Evolutionary conservation across 2,888 invertebrate genomes (phyloP).

Genomic region (Orgyia antiqua): DNA sequence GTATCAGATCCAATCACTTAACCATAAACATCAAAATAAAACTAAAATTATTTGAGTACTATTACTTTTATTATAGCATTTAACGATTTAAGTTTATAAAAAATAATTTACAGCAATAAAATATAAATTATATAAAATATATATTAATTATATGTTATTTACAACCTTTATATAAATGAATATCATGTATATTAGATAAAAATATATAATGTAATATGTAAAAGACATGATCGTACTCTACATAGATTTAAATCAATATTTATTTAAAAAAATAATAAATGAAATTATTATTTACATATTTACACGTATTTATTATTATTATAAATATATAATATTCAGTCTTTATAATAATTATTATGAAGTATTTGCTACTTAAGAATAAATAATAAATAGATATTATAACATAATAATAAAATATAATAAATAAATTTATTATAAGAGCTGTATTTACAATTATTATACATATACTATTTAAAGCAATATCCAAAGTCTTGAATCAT

Average conservation of each 20-base stretch:
- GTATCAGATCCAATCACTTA: no score
- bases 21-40: no score
- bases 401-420: slow-evolving; percentile 18
- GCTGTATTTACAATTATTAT: slow-evolving; percentile 22
- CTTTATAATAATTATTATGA: slow-evolving; percentile 17
- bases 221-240: background rate
- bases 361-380: slow-evolving; percentile 1
- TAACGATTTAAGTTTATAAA: no score
- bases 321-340: slow-evolving; percentile 28
- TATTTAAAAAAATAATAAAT: slow-evolving; percentile 48
- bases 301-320: slow-evolving; percentile 32
- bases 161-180: slow-evolving; percentile 35
- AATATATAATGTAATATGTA: no score
- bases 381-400: slow-evolving; percentile 14
- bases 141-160: slow-evolving; percentile 36
- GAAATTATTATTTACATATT: slow-evolving; percentile 51
- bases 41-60: no score
- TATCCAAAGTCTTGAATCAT: slow-evolving; percentile 63
- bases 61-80: no score
- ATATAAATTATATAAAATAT: no score
- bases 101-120: no score
- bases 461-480: slow-evolving; percentile 53
- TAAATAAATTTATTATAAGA: slow-evolving; percentile 14
- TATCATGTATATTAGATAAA: slow-evolving; percentile 17
- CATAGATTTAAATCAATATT: slow-evolving; percentile 24